A percentile compares a stretch with the other conserved stretches of the same genome.
phyloP scores from a whole-genome alignment of 2,113 vertebrate genomes.

The Oreocharis arfaki region DNA sequence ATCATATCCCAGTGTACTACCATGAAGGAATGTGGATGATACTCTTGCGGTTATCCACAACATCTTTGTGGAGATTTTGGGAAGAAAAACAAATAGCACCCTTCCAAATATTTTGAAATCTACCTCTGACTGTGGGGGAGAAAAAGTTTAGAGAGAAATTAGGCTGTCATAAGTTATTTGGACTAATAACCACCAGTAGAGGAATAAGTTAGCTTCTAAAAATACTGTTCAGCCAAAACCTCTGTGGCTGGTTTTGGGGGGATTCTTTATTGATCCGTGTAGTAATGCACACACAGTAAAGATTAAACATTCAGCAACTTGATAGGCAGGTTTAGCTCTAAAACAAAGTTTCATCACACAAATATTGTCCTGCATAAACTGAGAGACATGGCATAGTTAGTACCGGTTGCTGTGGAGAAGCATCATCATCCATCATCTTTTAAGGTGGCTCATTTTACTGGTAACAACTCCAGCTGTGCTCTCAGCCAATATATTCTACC shows the following conservation, averaged over 20 bases:
- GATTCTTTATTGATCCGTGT: background rate
- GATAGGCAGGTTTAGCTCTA: background rate
- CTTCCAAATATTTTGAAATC: constrained; percentile 59
- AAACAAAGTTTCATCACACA: background rate
- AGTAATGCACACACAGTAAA: background rate
- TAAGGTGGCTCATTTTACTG: background rate
- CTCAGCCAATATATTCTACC: background rate
- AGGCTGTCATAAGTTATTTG: constrained; percentile 23
- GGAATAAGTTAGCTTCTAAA: constrained; percentile 25
- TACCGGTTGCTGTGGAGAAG: accelerated
- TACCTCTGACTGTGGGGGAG: background rate
- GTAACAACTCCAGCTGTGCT: background rate
- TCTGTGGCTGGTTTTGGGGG: background rate
- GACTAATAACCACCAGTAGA: background rate
- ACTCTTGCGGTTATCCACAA: constrained; percentile 12
- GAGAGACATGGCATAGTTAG: background rate
- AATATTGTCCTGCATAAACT: background rate
- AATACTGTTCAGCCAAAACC: background rate
- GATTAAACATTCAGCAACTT: background rate
- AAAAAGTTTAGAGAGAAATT: constrained; percentile 33
- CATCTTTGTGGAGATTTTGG: constrained; percentile 22
- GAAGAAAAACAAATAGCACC: constrained; percentile 22
- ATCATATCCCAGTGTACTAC: background rate
- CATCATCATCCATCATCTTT: background rate
- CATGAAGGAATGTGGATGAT: constrained; percentile 38